These are phyloP conservation scores for Metallyticus violacea DNA, from an alignment of 2,888 invertebrate species.

Conservation along the genomic window DNA sequence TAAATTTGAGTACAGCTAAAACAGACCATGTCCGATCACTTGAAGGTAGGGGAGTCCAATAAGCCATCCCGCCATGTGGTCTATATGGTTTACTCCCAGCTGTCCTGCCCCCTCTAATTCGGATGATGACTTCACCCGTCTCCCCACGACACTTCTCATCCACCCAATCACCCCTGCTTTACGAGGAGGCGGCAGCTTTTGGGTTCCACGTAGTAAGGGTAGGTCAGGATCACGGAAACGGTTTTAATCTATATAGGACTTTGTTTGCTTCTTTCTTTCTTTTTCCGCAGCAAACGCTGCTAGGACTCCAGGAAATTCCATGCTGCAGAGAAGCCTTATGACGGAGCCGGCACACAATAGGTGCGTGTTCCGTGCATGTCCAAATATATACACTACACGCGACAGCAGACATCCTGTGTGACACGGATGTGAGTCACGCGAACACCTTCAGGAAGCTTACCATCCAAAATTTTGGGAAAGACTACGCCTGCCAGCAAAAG, in stretches of 20 bases:
- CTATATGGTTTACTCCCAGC: no score
- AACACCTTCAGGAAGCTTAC: background rate
- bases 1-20: no score
- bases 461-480: background rate
- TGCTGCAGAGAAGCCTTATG: background rate
- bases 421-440: background rate
- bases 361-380: no score
- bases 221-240: slow-evolving; percentile 2
- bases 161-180: background rate
- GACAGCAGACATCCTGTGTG: background rate
- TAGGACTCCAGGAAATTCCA: no score
- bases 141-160: background rate
- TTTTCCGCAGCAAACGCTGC: background rate
- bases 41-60: no score
- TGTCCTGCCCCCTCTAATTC: background rate
- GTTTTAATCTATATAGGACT: background rate
- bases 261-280: background rate
- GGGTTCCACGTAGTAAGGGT: background rate
- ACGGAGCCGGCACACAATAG: no score
- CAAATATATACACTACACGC: no score
- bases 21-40: no score
- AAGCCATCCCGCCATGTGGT: no score
- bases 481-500: no score
- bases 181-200: background rate
- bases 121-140: background rate